Percentiles rank a stretch among this genome's conserved stretches.
Evolutionary conservation across 2,113 vertebrate genomes (phyloP).

Genomic region (Cynoglossus semilaevis): DNA sequence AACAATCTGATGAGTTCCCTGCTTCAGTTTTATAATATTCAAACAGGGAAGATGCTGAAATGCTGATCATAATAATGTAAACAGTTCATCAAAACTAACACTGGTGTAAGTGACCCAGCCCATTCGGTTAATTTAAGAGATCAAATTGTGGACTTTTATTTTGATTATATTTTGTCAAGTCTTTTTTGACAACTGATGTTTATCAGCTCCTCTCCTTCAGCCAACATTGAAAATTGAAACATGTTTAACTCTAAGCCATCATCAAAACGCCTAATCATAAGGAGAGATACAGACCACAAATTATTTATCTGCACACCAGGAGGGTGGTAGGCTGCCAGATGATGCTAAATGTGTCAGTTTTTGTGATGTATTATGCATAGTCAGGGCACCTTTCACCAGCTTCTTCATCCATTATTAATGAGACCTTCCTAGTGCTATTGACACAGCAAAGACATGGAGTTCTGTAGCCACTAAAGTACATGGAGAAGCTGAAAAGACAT

Average conservation of each 20-base stretch:
- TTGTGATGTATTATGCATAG: constrained; percentile 62
- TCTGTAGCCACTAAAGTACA: constrained; percentile 19
- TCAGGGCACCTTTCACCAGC: constrained; percentile 43
- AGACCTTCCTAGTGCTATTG: constrained; percentile 35
- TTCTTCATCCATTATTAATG: constrained; percentile 54
- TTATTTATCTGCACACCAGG: constrained; percentile 43
- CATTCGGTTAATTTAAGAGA: too few species aligned
- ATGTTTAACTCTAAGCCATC: constrained; percentile 42
- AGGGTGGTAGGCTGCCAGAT: constrained; percentile 41
- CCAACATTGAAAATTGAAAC: constrained; percentile 37
- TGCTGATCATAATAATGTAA: too few species aligned
- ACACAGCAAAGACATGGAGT: constrained; percentile 38
- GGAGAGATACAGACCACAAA: constrained; percentile 42
- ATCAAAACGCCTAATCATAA: constrained; percentile 41
- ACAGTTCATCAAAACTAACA: too few species aligned
- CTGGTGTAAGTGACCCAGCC: too few species aligned
- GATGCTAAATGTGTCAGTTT: constrained; percentile 54
- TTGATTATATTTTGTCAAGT: neutral
- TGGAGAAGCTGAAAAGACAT: neutral
- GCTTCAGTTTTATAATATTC: too few species aligned
- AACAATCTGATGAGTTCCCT: too few species aligned
- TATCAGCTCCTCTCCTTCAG: constrained; percentile 31
- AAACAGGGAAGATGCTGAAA: too few species aligned
- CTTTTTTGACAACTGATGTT: constrained; percentile 25
- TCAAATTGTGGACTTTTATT: constrained; percentile 35